A percentile compares a stretch with the other conserved stretches of the same genome.
These are phyloP conservation scores for Cybosia mesomella DNA, from an alignment of 2,888 invertebrate genomes.

Conservation along the genomic window DNA sequence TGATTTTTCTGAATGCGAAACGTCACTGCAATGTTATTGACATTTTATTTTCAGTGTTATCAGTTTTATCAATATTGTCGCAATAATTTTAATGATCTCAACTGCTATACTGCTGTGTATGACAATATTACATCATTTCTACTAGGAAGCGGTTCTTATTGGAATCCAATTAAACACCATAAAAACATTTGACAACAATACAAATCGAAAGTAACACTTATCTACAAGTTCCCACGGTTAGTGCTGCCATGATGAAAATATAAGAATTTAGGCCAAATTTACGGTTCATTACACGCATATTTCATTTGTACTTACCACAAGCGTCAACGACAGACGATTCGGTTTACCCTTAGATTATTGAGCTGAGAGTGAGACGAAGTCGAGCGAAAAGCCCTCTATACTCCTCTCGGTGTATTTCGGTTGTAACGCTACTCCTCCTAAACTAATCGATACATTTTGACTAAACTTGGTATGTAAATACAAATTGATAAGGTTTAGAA, in stretches of 20 bases:
- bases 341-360: neutral
- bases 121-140: conserved; percentile 55
- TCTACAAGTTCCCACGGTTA: conserved; percentile 71
- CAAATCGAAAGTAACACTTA: conserved; percentile 73
- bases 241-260: conserved; percentile 71
- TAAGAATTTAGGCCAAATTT: conserved; percentile 63
- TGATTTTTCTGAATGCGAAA: conserved; percentile 75
- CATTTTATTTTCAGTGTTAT: conserved; percentile 72
- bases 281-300: conserved; percentile 59
- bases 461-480: no score
- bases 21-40: conserved; percentile 80
- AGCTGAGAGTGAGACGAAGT: no score
- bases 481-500: no score
- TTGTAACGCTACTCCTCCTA: no score
- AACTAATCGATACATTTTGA: no score
- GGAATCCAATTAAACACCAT: conserved; percentile 64
- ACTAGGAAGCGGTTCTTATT: conserved; percentile 64
- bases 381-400: no score
- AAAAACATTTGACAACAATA: conserved; percentile 69
- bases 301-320: neutral
- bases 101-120: conserved; percentile 31
- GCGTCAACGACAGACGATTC: neutral
- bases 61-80: conserved; percentile 59
- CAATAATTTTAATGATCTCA: conserved; percentile 34
- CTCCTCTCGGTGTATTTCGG: no score